These are phyloP conservation scores for Pedicia rivosa DNA, from an alignment of 2,888 invertebrate species.

Conservation along the genomic window DNA sequence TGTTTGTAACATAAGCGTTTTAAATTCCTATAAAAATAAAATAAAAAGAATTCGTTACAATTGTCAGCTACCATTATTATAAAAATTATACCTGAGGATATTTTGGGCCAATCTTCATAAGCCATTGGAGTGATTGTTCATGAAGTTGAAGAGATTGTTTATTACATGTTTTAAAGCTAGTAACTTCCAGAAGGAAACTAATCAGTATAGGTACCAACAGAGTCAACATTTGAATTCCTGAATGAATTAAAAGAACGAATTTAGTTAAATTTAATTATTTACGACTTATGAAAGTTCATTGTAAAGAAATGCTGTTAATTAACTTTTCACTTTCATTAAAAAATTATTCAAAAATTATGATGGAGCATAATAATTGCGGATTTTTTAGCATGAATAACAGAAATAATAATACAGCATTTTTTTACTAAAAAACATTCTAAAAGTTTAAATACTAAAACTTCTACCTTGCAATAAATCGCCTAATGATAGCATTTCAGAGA, in stretches of 20 bases:
- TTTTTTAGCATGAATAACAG: background rate
- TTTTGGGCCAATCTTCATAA: slow-evolving; percentile 82
- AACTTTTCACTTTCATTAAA: too few relatives aligned
- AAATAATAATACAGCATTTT: background rate
- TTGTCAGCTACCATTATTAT: slow-evolving; percentile 8
- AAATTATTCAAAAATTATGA: too few relatives aligned
- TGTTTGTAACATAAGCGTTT: slow-evolving; percentile 73
- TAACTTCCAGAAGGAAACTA: slow-evolving; percentile 60
- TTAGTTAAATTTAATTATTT: background rate
- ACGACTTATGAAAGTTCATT: too few relatives aligned
- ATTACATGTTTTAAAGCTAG: slow-evolving; percentile 39
- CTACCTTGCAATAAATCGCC: slow-evolving; percentile 47
- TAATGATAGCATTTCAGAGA: slow-evolving; percentile 19
- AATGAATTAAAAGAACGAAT: background rate
- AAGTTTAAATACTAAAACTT: slow-evolving; percentile 10
- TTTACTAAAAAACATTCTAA: background rate
- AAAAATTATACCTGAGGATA: slow-evolving; percentile 48
- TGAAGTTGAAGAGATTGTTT: slow-evolving; percentile 58
- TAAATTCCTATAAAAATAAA: slow-evolving; percentile 47
- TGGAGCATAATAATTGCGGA: too few relatives aligned
- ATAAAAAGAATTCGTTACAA: slow-evolving; percentile 27
- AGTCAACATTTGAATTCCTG: slow-evolving; percentile 74
- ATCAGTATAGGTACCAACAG: slow-evolving; percentile 82
- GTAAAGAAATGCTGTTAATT: too few relatives aligned
- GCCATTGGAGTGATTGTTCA: slow-evolving; percentile 75